Base-by-base conservation (phyloP, 2,113 vertebrate genomes). In the Diphyllodes magnificus region DNA sequence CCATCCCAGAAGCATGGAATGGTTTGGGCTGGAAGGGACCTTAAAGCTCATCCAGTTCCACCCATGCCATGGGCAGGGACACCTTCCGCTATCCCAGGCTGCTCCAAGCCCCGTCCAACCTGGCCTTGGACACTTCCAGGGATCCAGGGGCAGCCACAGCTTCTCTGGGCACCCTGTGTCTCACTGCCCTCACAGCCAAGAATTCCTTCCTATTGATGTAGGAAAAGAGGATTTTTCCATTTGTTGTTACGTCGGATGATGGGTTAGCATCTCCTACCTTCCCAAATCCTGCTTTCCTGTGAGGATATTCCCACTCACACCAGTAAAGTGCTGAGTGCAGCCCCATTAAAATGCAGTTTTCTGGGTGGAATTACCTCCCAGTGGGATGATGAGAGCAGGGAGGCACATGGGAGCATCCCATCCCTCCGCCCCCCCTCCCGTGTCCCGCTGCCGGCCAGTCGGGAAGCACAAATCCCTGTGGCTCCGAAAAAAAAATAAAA, bases 401-500 rank as follows among this genome's bases (percentile, higher is more conserved):
- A 10, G 21, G 8, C 18, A 64, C 6, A 8, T 0, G 0, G 53
- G 59, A 82, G 0, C 39, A 25, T 14, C 31, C 39, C 63, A 66
- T 35, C 65, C 80, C 35, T 35, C 35, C 35, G 35, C 35, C 35
- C 40, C 53, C 22, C 35, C 40, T 44, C 22, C 28, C 0, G 0
- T 1, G 9, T 9, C 49, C 59, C 0, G 0, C 77, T 42, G 44
- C 37, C 0, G 0, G 24, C 21, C 35, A 31, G 57, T 23, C 14
- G 4, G 21, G 63, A 76, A 65, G 28, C 54, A 54, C 25, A 64
- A 60, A 76, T 21, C 65, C 27, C 40, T 19, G 37, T 12, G 0
- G 0, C 31, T 66, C 47, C 3, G 1, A 35, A 18, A 18, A 9
- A 42, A 14, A 25, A 33, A 23, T 6, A 70, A 35, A 73, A 49